Evolutionary conservation across 2,113 vertebrate genomes (phyloP), one percentile per base, ranked within the genome.

Genomic region (Ranitomeya variabilis): DNA sequence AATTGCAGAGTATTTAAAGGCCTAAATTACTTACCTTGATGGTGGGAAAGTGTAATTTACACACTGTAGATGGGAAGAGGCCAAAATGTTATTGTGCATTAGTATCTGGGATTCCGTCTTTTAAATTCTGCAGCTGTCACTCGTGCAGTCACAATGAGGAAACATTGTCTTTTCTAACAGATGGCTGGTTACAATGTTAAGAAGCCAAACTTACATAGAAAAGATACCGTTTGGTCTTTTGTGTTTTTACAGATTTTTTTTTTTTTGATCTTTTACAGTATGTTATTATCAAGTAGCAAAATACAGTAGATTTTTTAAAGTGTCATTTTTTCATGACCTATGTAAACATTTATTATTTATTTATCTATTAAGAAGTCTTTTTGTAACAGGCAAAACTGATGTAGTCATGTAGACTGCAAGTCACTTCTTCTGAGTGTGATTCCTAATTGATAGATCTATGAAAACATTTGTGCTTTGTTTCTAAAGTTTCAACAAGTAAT

Each of bases 101-200:
- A 81, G 64, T 74, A 69, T 31, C 86, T 71, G 21, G 79, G 86
- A 59, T 51, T 74, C 78, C 80, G 69, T 82, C 66, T 87, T 71
- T 81, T 31, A 62, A 12, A 71, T 81, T 81, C 76, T 81, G 69
- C 78, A 87, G 86, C 73, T 87, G 86, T 73, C 77, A 87, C 57
- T 62, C 18, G 1, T 71, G 62, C 23, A 26, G 21, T 81, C 77
- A 26, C 16, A 87, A 71, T 66, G 64, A 81, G 79, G 86, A 87
- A 87, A 67, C 86, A 81, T 81, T 87, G 86, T 60, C 78, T 81
- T 66, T 15, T 31, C 78, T 73, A 67, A 87, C 86, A 87, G 86
- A 80, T 87, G 86, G 77, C 86, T 87, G 86, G 73, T 87, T 87
- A 59, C 78, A 71, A 51, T 59, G 62, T 81, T 71, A 86, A 71